Base-by-base conservation (phyloP, 2,113 vertebrate species). In the Microcebus lehilahytsara region DNA sequence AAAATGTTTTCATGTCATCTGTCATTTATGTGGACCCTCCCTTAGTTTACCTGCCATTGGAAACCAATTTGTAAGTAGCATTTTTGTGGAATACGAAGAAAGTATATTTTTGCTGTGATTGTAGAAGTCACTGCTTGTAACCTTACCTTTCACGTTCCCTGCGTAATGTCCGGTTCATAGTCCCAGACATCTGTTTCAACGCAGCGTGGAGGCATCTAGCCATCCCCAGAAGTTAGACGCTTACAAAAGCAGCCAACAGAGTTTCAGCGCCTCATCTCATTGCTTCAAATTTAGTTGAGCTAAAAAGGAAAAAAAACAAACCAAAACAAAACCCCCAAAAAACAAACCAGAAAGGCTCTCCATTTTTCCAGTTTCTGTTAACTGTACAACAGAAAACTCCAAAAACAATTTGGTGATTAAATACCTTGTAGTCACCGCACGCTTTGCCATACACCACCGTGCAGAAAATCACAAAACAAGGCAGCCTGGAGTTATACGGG, bases 311-410 rank as follows among this genome's bases (percentile, higher is more conserved):
- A 16, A 80, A 34, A 58, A 58, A 0, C 16, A 74, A 91, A 96
- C 92, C 12, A 60, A 92, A 51, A 27, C 23, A 49, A 20, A 3
- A 30, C 25, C 60, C 58, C 58, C 58, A 5, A 7, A 37, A 49
- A 60, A 72, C 19, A 83, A 23, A 64, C 30, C 0, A 58, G 53
- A 72, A 67, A 89, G 74, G 1, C 0, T 74, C 95, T 95, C 66
- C 86, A 22, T 1, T 92, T 93, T 91, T 85, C 40, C 86, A 58
- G 92, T 94, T 97, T 87, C 42, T 58, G 81, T 60, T n/a, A 49
- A 60, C 0, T 12, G 13, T 89, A 32, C 17, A 85, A 20, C 14
- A 80, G 78, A 49, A 40, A 46, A 46, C 17, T 67, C 19, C 17
- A 84, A 66, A 84, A 66, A 19, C 9, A 49, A 88, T 3, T 30